phyloP scores from a whole-genome alignment of 2,888 invertebrate genomes.

The Ormyrus thymus region DNA sequence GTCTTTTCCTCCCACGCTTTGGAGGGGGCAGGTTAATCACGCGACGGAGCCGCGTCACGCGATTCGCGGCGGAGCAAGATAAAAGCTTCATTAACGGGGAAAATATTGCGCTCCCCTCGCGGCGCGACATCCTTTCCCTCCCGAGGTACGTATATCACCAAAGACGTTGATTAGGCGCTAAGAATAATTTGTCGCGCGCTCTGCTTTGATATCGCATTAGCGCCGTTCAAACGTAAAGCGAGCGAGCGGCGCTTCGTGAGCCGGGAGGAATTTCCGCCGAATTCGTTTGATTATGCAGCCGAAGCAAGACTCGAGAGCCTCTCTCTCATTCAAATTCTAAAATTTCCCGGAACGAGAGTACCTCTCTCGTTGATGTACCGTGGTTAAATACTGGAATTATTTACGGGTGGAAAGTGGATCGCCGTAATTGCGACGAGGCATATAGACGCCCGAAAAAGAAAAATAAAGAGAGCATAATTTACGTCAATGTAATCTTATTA shows the following conservation, averaged over 20 bases:
- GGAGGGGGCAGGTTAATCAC: not conserved
- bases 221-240: not conserved
- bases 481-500: too few species aligned
- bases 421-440: too few species aligned
- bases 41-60: slow-evolving; percentile 11
- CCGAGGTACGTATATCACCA: not conserved
- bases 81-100: slow-evolving; percentile 21
- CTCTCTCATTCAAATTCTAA: too few species aligned
- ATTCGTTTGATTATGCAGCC: slow-evolving; percentile 2
- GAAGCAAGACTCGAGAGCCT: too few species aligned
- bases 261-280: slow-evolving; percentile 9
- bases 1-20: not conserved
- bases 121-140: not conserved
- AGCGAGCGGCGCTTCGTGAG: not conserved
- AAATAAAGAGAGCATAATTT: too few species aligned
- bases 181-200: not conserved
- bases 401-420: not conserved
- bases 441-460: too few species aligned
- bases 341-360: not conserved
- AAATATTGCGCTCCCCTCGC: not conserved
- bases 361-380: not conserved
- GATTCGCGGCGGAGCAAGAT: slow-evolving; percentile 3
- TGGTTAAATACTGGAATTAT: not conserved
- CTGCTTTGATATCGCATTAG: not conserved
- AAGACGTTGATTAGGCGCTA: not conserved